These are phyloP conservation scores for Lepidurus arcticus DNA, from an alignment of 1,140 invertebrate species.

Conservation along the genomic window DNA sequence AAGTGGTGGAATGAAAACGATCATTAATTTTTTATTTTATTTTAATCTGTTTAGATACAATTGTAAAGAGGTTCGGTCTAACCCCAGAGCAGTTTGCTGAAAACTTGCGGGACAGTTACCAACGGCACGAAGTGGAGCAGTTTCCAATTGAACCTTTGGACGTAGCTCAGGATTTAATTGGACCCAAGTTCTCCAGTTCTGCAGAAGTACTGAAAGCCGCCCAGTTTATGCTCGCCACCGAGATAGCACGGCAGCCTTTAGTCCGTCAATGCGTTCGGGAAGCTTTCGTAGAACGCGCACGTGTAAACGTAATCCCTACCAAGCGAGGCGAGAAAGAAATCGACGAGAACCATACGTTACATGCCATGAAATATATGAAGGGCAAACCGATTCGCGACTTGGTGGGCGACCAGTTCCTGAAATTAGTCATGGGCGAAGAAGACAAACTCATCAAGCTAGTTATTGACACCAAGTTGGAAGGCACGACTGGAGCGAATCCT, in stretches of 20 bases:
- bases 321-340: slow-evolving; percentile 88
- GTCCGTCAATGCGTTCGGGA: slow-evolving; percentile 74
- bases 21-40: too few species aligned
- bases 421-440: slow-evolving; percentile 73
- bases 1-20: too few species aligned
- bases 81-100: slow-evolving; percentile 93
- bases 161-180: slow-evolving; percentile 68
- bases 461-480: slow-evolving; percentile 68
- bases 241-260: slow-evolving; percentile 84
- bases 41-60: slow-evolving; percentile 43
- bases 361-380: slow-evolving; percentile 84
- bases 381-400: slow-evolving; percentile 91
- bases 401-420: slow-evolving; percentile 82
- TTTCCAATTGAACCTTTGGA: slow-evolving; percentile 70
- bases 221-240: slow-evolving; percentile 89
- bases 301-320: slow-evolving; percentile 74
- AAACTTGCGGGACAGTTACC: slow-evolving; percentile 93
- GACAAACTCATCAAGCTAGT: slow-evolving; percentile 72
- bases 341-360: slow-evolving; percentile 81
- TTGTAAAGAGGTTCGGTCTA: slow-evolving; percentile 91
- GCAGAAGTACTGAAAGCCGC: slow-evolving; percentile 82
- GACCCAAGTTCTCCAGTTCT: slow-evolving; percentile 52
- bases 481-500: slow-evolving; percentile 56
- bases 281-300: slow-evolving; percentile 85
- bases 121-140: slow-evolving; percentile 94